Base-by-base conservation (phyloP, 2,113 vertebrate species). In the Erpornis zantholeuca region DNA sequence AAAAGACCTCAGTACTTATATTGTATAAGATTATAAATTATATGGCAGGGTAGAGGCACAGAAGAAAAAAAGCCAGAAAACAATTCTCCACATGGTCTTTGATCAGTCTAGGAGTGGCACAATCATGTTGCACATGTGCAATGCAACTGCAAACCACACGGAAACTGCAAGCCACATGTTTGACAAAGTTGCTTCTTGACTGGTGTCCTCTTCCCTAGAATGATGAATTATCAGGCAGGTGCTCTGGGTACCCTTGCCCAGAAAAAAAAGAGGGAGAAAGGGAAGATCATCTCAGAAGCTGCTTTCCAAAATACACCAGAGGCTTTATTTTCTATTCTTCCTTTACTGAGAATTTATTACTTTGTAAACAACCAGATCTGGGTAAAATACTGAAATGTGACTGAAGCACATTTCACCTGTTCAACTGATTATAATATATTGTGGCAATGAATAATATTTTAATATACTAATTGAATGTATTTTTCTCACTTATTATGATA, bases 381-480 rank as follows among this genome's bases (percentile, higher is more conserved):
- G 69, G 83, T 40, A 81, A 92, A 88, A 88, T 63, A 70, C 3
- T 69, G 50, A 94, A 93, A 42, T 20, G 10, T 28, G 36, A 63
- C 29, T 70, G 38, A 84, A n/a, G 19, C 17, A 86, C 35, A 14
- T 78, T 94, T 92, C 86, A 91, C 71, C 65, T 96, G 90, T 80
- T 82, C 65, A 57, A 91, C 14, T 27, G 75, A 89, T 96, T 93
- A 91, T 97, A 95, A 94, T 56, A 86, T 88, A 84, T 25, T 35
- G 53, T 83, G 54, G 29, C 9, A 56, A 91, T 65, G 28, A 78
- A 70, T 47, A 88, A 65, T 82, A 80, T 59, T 92, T 94, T 90
- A 92, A 60, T 72, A 68, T 49, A 86, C 29, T 92, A 95, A 96
- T 94, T 96, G 75, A 96, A 87, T 92, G 23, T 36, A 86, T 95